Conservation (phyloP, 2,888 invertebrate species). For the Oligia strigilis region DNA sequence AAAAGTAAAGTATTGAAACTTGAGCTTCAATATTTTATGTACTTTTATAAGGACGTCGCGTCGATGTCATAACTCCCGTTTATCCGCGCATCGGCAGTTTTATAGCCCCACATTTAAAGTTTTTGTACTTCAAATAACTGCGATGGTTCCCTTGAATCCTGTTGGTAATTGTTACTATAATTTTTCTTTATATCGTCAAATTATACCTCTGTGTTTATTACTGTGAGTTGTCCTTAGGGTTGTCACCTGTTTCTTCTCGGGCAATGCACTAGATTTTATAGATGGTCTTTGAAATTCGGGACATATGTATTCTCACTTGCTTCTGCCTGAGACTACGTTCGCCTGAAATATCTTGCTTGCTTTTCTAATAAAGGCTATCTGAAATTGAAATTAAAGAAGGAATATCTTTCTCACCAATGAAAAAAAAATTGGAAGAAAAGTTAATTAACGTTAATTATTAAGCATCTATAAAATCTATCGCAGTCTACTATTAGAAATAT, state of each 20-base stretch:
- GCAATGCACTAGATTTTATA: not conserved
- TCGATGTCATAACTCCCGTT: not conserved
- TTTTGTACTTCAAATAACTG: conserved; percentile 74
- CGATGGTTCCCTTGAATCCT: conserved; percentile 69
- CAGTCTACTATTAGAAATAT: too few species aligned
- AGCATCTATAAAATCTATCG: too few species aligned
- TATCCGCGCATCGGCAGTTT: conserved; percentile 18
- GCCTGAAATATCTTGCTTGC: not conserved
- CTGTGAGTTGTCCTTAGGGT: conserved; percentile 34
- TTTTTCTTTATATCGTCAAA: conserved; percentile 81
- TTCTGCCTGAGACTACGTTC: not conserved
- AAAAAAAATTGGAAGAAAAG: too few species aligned
- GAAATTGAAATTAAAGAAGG: not conserved
- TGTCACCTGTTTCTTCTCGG: conserved; percentile 10
- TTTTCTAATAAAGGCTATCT: not conserved
- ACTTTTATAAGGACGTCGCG: not conserved
- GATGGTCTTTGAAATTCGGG: not conserved
- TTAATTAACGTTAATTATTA: too few species aligned
- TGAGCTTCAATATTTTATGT: not conserved
- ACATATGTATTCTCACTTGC: not conserved
- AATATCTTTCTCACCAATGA: not conserved
- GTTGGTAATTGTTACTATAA: conserved; percentile 74
- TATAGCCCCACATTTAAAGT: conserved; percentile 60
- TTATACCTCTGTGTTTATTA: conserved; percentile 71
- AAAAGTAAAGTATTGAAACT: not conserved